Percentiles rank a stretch among this genome's conserved stretches.
These are phyloP conservation scores for Caprella mutica DNA, from an alignment of 2,888 invertebrate genomes.

Conservation along the genomic window DNA sequence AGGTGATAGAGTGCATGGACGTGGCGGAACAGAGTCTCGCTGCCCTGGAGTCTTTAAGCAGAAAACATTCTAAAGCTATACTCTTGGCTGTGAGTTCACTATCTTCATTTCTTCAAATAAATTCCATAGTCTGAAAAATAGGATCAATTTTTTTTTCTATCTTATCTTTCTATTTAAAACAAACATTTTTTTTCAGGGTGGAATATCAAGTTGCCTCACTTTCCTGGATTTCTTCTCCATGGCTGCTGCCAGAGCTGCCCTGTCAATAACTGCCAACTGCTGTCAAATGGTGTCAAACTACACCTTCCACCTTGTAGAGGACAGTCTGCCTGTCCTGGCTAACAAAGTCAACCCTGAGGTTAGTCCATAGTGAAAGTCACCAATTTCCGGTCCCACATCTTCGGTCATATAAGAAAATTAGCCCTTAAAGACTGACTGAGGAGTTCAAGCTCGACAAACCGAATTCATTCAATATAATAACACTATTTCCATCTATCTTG, in stretches of 20 bases:
- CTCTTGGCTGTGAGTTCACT: constrained; percentile 62
- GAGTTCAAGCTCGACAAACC: no score
- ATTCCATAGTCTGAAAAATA: no score
- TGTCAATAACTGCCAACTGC: constrained; percentile 95
- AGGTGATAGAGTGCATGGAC: constrained; percentile 98
- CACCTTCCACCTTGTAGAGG: constrained; percentile 85
- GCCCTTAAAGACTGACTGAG: no score
- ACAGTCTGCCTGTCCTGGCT: constrained; percentile 74
- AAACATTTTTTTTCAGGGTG: constrained; percentile 40
- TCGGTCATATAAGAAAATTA: no score
- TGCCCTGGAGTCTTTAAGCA: constrained; percentile 90
- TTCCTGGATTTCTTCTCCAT: constrained; percentile 98
- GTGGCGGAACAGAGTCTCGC: constrained; percentile 97
- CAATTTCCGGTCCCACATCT: no score
- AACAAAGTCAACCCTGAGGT: constrained; percentile 49
- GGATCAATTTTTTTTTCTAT: no score
- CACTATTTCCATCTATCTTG: no score
- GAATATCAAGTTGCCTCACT: constrained; percentile 89
- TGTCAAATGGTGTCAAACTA: constrained; percentile 86
- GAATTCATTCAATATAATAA: no score
- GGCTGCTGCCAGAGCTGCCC: constrained; percentile 89
- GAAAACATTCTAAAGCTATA: constrained; percentile 92
- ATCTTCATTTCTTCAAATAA: no score
- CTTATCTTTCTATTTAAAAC: no score
- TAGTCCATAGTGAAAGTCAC: no score